Evolutionary conservation across 23 tunicate species (phyloP), one percentile per base, ranked within the genome.

Genomic region (Oikopleura dioica): DNA sequence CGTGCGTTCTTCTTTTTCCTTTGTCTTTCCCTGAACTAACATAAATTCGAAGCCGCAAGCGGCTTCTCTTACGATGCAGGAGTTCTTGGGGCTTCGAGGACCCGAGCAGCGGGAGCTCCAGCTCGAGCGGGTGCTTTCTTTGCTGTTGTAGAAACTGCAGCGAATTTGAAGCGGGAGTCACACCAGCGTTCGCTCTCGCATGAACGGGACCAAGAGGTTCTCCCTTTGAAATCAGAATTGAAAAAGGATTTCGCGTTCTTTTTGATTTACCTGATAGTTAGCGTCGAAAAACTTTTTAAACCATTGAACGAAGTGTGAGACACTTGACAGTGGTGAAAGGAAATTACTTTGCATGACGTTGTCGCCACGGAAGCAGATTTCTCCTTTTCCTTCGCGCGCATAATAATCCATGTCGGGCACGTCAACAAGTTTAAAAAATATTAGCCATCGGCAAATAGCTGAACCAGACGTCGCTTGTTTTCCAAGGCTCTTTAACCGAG

Each of bases 201-300:
- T 76, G 68, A 0, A 81, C 59, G 9, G 84, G 80, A 50, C 77
- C 80, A 67, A 76, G 77, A 0, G 32, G 68, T 1, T 32, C 36
- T 12, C 80, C 80, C 84, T 81, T 38, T 24, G 51, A 80, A 0
- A 50, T 1, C 16, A 68, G 21, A 50, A 50, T 16, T 50, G 21
- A 16, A 16, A 16, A 16, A 16, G 23, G 23, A 23, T 50, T 50
- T 21, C 24, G 21, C 59, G 59, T 16, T 21, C 21, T 16, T 23
- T 16, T 16, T 50, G 23, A 50, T 16, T 38, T 36, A 89, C 96
- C 84, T 79, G 81, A 36, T 89, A 89, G 50, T 89, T 89, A 50
- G 96, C 96, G 81, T 89, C 96, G 82, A 89, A 89, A 75, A 89
- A 89, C 79, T 84, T 89, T 69, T 84, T 84, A 76, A 89, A 89